Evolutionary conservation across 2,113 vertebrate genomes (phyloP).

Genomic region (Rhynchomys soricoides): DNA sequence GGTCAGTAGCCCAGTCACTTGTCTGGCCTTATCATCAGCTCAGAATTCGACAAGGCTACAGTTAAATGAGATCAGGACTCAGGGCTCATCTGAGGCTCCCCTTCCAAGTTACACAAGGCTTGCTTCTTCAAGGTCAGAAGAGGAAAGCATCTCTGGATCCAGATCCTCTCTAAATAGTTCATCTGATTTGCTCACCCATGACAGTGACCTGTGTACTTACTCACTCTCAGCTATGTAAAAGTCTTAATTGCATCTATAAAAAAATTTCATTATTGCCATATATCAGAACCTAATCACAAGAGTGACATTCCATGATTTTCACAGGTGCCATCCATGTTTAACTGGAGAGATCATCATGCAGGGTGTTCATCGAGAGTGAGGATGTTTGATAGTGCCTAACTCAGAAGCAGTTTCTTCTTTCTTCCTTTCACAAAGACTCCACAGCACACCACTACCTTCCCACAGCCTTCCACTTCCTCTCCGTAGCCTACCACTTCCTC

Average conservation of each 20-base stretch:
- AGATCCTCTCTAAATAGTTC: background rate
- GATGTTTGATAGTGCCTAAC: background rate
- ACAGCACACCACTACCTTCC: background rate
- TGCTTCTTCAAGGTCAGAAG: background rate
- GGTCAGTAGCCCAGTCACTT: background rate
- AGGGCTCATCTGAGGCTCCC: background rate
- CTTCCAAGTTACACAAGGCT: background rate
- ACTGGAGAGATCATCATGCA: background rate
- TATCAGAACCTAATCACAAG: background rate
- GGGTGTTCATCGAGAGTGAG: accelerated
- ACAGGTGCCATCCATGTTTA: background rate
- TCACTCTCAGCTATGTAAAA: background rate
- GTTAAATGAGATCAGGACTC: background rate
- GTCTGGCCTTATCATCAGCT: background rate
- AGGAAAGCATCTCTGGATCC: background rate
- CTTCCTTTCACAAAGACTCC: background rate
- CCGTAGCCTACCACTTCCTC: background rate
- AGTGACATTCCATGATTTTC: background rate
- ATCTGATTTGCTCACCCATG: background rate
- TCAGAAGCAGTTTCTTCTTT: background rate
- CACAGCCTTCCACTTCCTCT: background rate
- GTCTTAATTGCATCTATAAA: background rate
- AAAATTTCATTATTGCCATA: background rate
- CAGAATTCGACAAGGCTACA: background rate
- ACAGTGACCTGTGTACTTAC: background rate